phyloP scores from a whole-genome alignment of 2,888 invertebrate genomes.

The Pollenia griseotomentosa region DNA sequence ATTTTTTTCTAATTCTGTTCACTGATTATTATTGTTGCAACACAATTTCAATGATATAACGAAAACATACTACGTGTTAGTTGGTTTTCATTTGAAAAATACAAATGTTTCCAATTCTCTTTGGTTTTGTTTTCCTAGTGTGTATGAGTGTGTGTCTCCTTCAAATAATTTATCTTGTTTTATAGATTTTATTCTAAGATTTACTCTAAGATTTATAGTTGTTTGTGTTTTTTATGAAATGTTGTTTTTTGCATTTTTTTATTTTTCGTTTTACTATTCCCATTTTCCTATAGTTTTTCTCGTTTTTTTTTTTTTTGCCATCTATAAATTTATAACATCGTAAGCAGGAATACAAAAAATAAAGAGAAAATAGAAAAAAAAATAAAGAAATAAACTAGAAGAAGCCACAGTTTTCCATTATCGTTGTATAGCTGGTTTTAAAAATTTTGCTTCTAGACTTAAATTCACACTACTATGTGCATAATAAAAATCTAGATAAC shows the following conservation, averaged over 20 bases:
- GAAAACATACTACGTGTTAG: neutral
- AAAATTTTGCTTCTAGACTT: neutral
- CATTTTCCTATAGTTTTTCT: conserved; percentile 32
- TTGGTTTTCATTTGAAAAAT: neutral
- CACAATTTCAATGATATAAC: too few relatives aligned
- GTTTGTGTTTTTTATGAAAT: conserved; percentile 67
- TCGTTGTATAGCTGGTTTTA: conserved; percentile 61
- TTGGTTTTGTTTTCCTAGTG: neutral
- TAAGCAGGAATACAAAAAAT: conserved; percentile 64
- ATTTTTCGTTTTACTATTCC: conserved; percentile 22
- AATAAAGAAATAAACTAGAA: conserved; percentile 30
- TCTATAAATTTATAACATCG: conserved; percentile 72
- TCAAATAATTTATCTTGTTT: conserved; percentile 48
- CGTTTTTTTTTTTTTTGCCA: conserved; percentile 35
- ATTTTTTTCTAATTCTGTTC: too few relatives aligned
- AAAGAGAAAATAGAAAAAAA: conserved; percentile 9
- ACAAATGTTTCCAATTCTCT: neutral
- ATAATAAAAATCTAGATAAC: neutral
- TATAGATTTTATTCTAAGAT: conserved; percentile 70
- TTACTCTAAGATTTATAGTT: conserved; percentile 72
- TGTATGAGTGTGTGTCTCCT: conserved; percentile 7
- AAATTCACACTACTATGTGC: conserved; percentile 13
- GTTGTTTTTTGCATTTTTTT: conserved; percentile 40
- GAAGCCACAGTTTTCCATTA: conserved; percentile 73
- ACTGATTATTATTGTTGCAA: too few relatives aligned